Conservation (phyloP, 1,140 invertebrate genomes). For the Hestina assimilis region DNA sequence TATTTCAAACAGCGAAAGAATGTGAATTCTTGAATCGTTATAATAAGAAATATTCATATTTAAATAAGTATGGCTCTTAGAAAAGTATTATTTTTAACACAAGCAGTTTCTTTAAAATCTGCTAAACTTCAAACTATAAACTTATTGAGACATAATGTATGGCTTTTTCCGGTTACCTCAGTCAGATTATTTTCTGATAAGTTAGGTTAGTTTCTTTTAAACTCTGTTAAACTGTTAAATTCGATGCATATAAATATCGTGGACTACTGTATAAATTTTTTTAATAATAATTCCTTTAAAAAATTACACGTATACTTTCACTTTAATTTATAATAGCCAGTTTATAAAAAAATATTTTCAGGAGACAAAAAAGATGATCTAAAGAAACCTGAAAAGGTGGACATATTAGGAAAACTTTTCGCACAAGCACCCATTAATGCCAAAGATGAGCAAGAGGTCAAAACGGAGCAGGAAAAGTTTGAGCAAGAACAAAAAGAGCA, state of each 20-base stretch:
- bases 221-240: conserved; percentile 10
- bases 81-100: conserved; percentile 62
- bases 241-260: background rate
- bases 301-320: background rate
- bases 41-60: conserved; percentile 31
- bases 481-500: conserved; percentile 74
- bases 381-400: conserved; percentile 52
- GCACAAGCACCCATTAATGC: conserved; percentile 51
- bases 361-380: conserved; percentile 53
- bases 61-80: conserved; percentile 58
- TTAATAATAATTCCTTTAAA: background rate
- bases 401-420: conserved; percentile 71
- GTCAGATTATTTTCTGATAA: conserved; percentile 62
- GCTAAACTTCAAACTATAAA: conserved; percentile 45
- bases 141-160: conserved; percentile 52
- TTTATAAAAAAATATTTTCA: conserved; percentile 22
- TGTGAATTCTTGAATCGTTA: conserved; percentile 44
- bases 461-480: conserved; percentile 73
- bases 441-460: conserved; percentile 62
- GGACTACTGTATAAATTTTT: background rate
- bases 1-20: conserved; percentile 39
- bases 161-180: conserved; percentile 49
- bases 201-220: conserved; percentile 63
- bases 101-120: conserved; percentile 47
- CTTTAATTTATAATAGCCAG: background rate